Base-by-base conservation (phyloP, 2,888 invertebrate genomes). In the Hyposoter didymator region DNA sequence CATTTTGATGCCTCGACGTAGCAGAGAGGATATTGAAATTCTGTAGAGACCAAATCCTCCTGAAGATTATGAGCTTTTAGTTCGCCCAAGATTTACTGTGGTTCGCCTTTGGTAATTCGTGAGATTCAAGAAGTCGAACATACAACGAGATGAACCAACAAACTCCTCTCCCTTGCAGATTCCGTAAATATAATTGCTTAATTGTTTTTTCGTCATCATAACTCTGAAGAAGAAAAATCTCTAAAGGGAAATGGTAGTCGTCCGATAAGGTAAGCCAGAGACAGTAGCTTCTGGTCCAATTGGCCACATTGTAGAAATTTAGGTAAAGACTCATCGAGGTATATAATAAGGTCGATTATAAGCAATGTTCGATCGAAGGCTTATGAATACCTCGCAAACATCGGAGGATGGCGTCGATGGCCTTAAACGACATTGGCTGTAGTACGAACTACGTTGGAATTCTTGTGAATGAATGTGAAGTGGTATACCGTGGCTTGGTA, bases 381-480 rank as follows among this genome's bases (percentile, higher is more conserved):
- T 22, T 45, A 43, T 62, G 19, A 59, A 74, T 74, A 35, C 10
- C n/a, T 74, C 14, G 28, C 4, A 8, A 59, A 22, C 17, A 66
- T 39, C 17, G 39, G 5, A 45, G 35, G 28, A 28, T 47, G 17
- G 35, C 47, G 70, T n/a, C 28, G 62, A 75, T 64, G 75, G 47
- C 64, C 64, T 74, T 45, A 62, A 43, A 32, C 43, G 17, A 35
- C 14, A 19, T 35, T 28, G 59, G 74, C 17, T 12, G 19, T 47
- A 39, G 22, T 45, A 49, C 7, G 8, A 19, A 39, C 39, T 19
- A 55, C 39, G 22, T 12, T 14, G 19, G 55, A 59, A 73, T 73
- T 55, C 73, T 35, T 43, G 19, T 39, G 73, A 73, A 73, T 43
- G 43, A 47, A 32, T 75, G 35, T 49, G 66, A 19, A 59, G 55